Conservation (phyloP, 2,888 invertebrate genomes). For the Galeopsomyia nigrocyanea region DNA sequence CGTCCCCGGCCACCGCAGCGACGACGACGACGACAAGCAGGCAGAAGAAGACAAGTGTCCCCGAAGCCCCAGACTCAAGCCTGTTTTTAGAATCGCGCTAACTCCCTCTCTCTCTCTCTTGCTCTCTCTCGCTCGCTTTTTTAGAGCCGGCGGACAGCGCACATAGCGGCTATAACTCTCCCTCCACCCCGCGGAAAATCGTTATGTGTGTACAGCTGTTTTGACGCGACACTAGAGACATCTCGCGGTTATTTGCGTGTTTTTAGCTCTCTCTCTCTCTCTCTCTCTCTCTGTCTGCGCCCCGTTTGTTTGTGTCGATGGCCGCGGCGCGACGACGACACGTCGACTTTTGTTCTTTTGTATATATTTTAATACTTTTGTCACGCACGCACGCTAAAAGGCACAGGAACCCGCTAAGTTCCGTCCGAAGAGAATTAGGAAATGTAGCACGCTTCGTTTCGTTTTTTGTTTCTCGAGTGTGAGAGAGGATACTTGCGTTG, state of each 20-base stretch:
- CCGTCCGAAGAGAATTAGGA: constrained; percentile 1
- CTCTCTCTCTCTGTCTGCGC: background rate
- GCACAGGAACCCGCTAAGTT: constrained; percentile 27
- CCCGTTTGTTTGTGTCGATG: constrained; percentile 11
- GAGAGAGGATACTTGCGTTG: too few relatives aligned
- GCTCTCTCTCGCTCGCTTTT: background rate
- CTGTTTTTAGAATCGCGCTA: constrained; percentile 30
- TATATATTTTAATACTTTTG: constrained; percentile 10
- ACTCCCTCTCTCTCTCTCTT: background rate
- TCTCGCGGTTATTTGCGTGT: background rate
- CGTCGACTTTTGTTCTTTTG: background rate
- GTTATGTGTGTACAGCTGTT: background rate
- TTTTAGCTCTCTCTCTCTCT: background rate
- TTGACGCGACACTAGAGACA: background rate
- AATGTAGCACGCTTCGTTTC: background rate
- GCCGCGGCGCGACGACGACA: constrained; percentile 2
- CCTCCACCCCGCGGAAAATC: constrained; percentile 29
- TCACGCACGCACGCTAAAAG: constrained; percentile 17
- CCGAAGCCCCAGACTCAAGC: constrained; percentile 16
- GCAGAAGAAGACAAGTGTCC: constrained; percentile 15
- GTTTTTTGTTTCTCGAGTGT: background rate
- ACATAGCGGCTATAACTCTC: too few relatives aligned
- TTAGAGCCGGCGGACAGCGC: too few relatives aligned
- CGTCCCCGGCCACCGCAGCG: background rate
- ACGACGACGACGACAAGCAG: background rate